phyloP scores from a whole-genome alignment of 2,888 invertebrate species.

The Cyclophora punctaria region DNA sequence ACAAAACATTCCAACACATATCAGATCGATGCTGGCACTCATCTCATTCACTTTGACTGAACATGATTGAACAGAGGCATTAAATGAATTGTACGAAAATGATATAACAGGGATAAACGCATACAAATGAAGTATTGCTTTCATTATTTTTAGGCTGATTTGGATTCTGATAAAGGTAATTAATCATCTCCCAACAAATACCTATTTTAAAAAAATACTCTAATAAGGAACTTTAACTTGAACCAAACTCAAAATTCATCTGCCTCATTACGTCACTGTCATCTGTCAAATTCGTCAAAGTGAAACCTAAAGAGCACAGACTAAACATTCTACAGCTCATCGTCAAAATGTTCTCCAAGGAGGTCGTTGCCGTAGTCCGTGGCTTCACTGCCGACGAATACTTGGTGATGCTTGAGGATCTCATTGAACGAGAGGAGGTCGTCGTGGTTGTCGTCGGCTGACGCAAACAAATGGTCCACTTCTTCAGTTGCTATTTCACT shows the following conservation, averaged over 20 bases:
- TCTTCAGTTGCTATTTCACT: slow-evolving; percentile 93
- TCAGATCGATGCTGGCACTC: too few relatives aligned
- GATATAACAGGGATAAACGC: too few relatives aligned
- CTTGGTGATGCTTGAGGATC: slow-evolving; percentile 87
- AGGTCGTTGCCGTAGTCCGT: slow-evolving; percentile 91
- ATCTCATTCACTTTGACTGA: too few relatives aligned
- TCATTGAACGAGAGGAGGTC: slow-evolving; percentile 85
- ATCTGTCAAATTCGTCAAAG: not conserved
- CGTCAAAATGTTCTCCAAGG: slow-evolving; percentile 85
- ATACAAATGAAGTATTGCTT: too few relatives aligned
- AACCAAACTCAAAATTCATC: not conserved
- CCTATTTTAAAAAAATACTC: too few relatives aligned
- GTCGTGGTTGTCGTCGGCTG: slow-evolving; percentile 91
- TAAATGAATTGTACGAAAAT: too few relatives aligned
- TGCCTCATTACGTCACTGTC: not conserved
- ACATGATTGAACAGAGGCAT: too few relatives aligned
- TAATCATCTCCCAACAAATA: too few relatives aligned
- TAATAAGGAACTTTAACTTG: too few relatives aligned
- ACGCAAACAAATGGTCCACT: slow-evolving; percentile 90
- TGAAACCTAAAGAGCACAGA: not conserved
- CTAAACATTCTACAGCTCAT: slow-evolving; percentile 78
- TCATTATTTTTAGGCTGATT: too few relatives aligned
- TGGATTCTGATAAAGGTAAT: too few relatives aligned
- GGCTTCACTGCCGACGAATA: slow-evolving; percentile 95
- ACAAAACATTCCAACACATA: too few relatives aligned